Evolutionary conservation across 92 coral and sea anemone genomes (phyloP).

Genomic region (Isaurus tuberculatus): DNA sequence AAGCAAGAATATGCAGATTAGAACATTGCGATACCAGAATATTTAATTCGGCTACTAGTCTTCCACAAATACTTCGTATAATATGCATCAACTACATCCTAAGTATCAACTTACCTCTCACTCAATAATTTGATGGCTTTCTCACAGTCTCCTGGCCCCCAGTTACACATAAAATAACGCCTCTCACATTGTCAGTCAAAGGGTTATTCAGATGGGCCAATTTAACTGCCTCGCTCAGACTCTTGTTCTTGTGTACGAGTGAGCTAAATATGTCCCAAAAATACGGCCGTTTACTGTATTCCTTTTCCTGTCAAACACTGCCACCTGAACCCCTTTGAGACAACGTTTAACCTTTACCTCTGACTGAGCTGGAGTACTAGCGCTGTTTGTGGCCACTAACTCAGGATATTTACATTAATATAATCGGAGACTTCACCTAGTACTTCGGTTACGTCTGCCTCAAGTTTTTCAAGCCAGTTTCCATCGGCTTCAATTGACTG

Average conservation of each 20-base stretch:
- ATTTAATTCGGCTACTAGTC: too few species aligned
- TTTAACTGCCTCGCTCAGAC: constrained; percentile 20
- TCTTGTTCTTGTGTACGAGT: constrained; percentile 43
- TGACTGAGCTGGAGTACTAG: constrained; percentile 4
- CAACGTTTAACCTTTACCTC: constrained; percentile 4
- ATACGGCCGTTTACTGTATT: constrained; percentile 28
- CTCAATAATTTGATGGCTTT: constrained; percentile 44
- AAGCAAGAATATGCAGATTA: too few species aligned
- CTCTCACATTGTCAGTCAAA: constrained; percentile 43
- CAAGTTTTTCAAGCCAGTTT: constrained; percentile 1
- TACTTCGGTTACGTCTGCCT: constrained; percentile 24
- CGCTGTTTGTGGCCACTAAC: not conserved
- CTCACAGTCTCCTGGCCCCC: constrained; percentile 57
- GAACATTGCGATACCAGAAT: too few species aligned
- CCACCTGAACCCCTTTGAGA: constrained; percentile 39
- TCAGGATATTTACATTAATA: not conserved
- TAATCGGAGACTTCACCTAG: constrained; percentile 28
- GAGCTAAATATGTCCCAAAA: constrained; percentile 37
- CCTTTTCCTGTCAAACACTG: constrained; percentile 5
- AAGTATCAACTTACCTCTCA: constrained; percentile 59
- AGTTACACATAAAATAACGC: constrained; percentile 46
- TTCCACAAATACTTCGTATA: constrained; percentile 42
- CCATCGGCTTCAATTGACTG: constrained; percentile 6
- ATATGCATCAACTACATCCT: constrained; percentile 58
- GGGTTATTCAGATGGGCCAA: constrained; percentile 51